phyloP scores from a whole-genome alignment of 2,888 invertebrate genomes.

The Parnassius mnemosyne region DNA sequence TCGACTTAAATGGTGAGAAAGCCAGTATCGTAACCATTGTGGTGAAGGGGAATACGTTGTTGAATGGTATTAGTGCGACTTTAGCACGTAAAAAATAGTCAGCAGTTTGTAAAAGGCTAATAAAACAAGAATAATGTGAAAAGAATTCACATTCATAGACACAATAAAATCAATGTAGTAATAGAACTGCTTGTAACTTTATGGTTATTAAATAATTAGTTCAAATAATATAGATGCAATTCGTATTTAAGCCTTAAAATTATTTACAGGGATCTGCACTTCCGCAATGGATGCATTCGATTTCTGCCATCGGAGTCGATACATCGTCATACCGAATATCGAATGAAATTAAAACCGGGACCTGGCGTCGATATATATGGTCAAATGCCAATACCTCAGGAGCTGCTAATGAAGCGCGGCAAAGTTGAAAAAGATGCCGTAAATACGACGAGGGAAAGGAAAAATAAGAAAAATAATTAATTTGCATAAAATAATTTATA shows the following conservation, averaged over 20 bases:
- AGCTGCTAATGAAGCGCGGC: conserved; percentile 38
- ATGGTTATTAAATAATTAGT: neutral
- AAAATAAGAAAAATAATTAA: neutral
- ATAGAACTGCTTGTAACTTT: neutral
- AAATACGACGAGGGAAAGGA: neutral
- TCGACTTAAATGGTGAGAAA: neutral
- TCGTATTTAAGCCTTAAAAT: neutral
- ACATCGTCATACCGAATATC: conserved; percentile 37
- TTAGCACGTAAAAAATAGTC: neutral
- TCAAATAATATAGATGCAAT: neutral
- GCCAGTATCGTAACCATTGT: too few relatives aligned
- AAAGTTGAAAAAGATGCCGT: neutral
- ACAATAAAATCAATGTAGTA: neutral
- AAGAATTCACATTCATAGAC: neutral
- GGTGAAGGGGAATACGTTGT: too few relatives aligned
- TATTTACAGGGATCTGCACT: conserved; percentile 36
- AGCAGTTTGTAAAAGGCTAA: neutral
- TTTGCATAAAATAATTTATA: neutral
- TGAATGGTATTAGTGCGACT: neutral
- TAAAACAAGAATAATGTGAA: too few relatives aligned
- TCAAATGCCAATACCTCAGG: conserved; percentile 49
- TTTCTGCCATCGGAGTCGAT: conserved; percentile 38
- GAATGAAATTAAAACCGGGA: conserved; percentile 42
- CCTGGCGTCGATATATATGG: conserved; percentile 46
- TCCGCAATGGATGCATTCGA: conserved; percentile 34